Base-by-base conservation (phyloP, 1,140 invertebrate genomes). In the Anastatus disparis region DNA sequence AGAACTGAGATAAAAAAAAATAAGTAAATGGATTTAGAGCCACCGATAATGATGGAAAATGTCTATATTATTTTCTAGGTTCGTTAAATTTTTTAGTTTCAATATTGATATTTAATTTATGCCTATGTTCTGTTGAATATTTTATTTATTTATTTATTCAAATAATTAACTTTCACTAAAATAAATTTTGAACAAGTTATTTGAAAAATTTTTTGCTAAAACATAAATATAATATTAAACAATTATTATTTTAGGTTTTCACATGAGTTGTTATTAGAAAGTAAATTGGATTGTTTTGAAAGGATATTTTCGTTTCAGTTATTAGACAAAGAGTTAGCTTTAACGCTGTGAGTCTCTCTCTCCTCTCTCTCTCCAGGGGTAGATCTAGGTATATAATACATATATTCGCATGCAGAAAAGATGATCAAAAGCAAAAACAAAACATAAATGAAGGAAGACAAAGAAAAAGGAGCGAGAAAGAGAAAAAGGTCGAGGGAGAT, bases 401-500 rank as follows among this genome's bases (percentile, higher is more conserved):
- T 20, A n/a, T n/a, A 55, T 71, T 71, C 61, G 61, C 61, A 64
- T 64, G 69, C 40, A 71, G 61, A 71, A 71, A 71, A 64, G 61
- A 71, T 71, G 69, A 71, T 71, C 69, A 71, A 71, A 64, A 71
- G 61, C 61, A 50, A 64, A 71, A 71, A 71, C 42, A 64, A 71
- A 71, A 65, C 52, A 27, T 65, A n/a, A 68, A 38, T 35, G 29
- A 62, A 62, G 31, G 61, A 52, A 24, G 48, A 15, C 13, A 6
- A 6, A 42, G 31, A 26, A 15, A 31, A 20, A 31, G 24, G 10
- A 44, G 53, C 35, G 35, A 46, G 40, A 38, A 6, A 52, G 44
- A 44, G 42, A 46, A n/a, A 17, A 17, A 13, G 26, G 31, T 20
- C 29, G 26, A 35, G 17, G 13, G 35, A 17, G n/a, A 64, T 63